Base-by-base conservation (phyloP, 2,797 vertebrate species). In the Spinus pinus region DNA sequence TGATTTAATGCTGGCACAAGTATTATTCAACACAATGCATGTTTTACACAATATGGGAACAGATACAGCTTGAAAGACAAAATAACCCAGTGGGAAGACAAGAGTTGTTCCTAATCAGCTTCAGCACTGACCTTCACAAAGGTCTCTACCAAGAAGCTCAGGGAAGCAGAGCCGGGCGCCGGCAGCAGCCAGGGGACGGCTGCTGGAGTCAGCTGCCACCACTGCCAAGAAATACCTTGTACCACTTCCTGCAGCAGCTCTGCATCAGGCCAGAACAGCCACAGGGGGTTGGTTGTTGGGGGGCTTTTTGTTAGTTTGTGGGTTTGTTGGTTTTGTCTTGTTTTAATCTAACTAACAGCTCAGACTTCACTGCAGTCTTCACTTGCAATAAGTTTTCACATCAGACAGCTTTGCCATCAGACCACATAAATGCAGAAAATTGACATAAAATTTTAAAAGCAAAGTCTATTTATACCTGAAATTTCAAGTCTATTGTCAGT, bases 31-130 rank as follows among this genome's bases (percentile, higher is more conserved):
- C 42, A 75, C 58, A 88, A 47, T 1, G 5, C 12, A 57, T 17
- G 14, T 57, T 91, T 86, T 53, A 88, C 81, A 90, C 53, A 46
- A 67, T 35, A 73, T 28, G 37, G 69, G 50, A 78, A 83, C 65
- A 88, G n/a, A 82, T n/a, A 74, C 22, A 69, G 46, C 51, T 69
- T 71, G 71, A 82, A 88, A 86, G 73, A 93, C 74, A 94, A 85
- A 87, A 86, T 46, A 87, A 91, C n/a, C 24, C n/a, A 57, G 42
- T 7, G 7, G 53, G 70, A 81, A 91, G 22, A 70, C 27, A 35
- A 44, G 57, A 56, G 7, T 27, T 69, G 74, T 74, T 35, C 58
- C 49, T 54, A 25, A 58, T 47, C 50, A 72, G 10, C 70, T 41
- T 37, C 71, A 79, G n/a, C 46, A 44, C 0, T 71, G 60, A 70